Conservation (phyloP, 2,888 invertebrate species). For the Ligdia adustata region DNA sequence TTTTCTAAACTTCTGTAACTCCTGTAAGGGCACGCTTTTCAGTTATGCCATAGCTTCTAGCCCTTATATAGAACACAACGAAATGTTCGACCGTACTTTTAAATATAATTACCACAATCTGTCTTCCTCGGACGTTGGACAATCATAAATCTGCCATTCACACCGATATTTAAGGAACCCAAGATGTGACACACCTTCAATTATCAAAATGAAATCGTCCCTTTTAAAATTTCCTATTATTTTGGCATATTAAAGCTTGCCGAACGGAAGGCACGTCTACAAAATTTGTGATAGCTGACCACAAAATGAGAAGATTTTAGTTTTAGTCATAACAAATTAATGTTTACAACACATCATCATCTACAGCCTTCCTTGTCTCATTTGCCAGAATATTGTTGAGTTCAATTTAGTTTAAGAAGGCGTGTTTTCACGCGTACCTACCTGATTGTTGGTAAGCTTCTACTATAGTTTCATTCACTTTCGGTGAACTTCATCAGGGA, state of each 20-base stretch:
- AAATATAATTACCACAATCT: conserved; percentile 17
- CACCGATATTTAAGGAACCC: conserved; percentile 48
- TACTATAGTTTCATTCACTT: too few relatives aligned
- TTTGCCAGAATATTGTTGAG: too few relatives aligned
- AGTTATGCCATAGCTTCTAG: too few relatives aligned
- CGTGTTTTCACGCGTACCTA: too few relatives aligned
- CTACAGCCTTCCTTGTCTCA: too few relatives aligned
- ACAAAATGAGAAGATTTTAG: conserved; percentile 51
- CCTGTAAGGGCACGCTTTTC: too few relatives aligned
- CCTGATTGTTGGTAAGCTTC: too few relatives aligned
- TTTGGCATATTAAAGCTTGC: conserved; percentile 49
- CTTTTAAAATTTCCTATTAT: conserved; percentile 49
- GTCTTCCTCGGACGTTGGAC: conserved; percentile 15
- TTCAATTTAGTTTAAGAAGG: too few relatives aligned
- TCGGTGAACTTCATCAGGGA: too few relatives aligned
- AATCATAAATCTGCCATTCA: conserved; percentile 56
- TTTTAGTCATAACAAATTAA: conserved; percentile 22
- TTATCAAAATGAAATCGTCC: conserved; percentile 67
- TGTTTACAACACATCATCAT: background rate
- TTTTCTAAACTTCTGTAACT: too few relatives aligned
- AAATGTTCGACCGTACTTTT: too few relatives aligned
- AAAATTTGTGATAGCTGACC: conserved; percentile 46
- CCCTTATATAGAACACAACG: too few relatives aligned
- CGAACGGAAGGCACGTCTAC: conserved; percentile 70
- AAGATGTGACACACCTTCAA: conserved; percentile 59